Evolutionary conservation across 2,797 vertebrate genomes (phyloP), one percentile per base, ranked within the genome.

Genomic region (Halcyon leucocephala): DNA sequence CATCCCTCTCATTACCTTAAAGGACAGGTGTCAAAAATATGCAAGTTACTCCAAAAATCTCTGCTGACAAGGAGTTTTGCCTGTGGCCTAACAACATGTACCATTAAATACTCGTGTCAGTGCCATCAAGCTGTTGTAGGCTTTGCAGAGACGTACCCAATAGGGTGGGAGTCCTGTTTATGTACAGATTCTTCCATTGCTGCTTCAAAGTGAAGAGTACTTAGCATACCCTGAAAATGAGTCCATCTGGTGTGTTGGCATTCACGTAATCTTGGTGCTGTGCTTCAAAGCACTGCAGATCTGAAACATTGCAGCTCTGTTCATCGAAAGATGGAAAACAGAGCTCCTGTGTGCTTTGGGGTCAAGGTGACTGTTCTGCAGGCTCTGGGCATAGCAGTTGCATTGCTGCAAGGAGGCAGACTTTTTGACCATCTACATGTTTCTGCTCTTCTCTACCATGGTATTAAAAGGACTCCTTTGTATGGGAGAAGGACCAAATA

Each of bases 231-330:
- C 39, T 94, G 73, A 51, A 91, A 92, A 62, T 65, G 28, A 89
- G 46, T 61, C 90, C 64, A 35, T 71, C 85, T 90, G 80, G 49
- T 84, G 21, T 84, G 86, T 72, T 96, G 90, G 58, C 35, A 76
- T 76, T 41, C 0, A 0, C 9, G 26, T 86, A 19, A 35, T 60
- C 19, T 67, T 6, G 10, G 14, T 81, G 77, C 31, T 33, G 70
- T 44, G 22, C n/a, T 77, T 86, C 58, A 58, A 26, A 72, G 54
- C 41, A 2, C 42, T 58, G 31, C 73, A 70, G 48, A 24, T 77
- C 44, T 93, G 83, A 90, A 89, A 84, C 0, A 3, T 8, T 82
- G 54, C 52, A 86, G 51, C 35, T 91, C 31, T 91, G 44, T 78
- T 69, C 8, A 1, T 14, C 55, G 37, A 39, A 62, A 81, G 66